Base-by-base conservation (phyloP, 2,113 vertebrate genomes). In the Galbula dea region DNA sequence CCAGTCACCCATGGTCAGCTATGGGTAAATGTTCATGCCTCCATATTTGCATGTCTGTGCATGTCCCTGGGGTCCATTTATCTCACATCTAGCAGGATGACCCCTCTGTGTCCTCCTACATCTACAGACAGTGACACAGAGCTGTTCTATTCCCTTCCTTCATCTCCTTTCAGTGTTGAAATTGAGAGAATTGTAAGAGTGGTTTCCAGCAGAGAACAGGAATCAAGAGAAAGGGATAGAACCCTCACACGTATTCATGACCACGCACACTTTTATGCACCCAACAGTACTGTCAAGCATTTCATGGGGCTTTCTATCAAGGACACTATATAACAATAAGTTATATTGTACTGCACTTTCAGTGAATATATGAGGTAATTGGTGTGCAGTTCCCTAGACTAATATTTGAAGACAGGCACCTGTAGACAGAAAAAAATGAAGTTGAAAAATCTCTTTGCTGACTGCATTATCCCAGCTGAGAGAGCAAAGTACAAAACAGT, bases 291-390 rank as follows among this genome's bases (percentile, higher is more conserved):
- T 86, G 91, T 95, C 89, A 94, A 90, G 84, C 88, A 97, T 94
- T 94, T 91, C 88, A 91, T 84, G 90, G 76, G 59, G 86, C 83
- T 93, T 91, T 94, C 90, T 90, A 80, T 95, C 91, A 93, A 92
- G 91, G 87, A 85, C 87, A 89, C 89, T 94, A 52, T 91, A 92
- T 94, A 96, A 96, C 95, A 95, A 92, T 96, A 94, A 87, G 67
- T 92, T 91, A 95, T 83, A 96, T 94, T 95, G 95, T 94, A 89
- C 87, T 95, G 95, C 84, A 80, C 95, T 95, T 94, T 82, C 93
- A 91, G 94, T 94, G 94, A 96, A 94, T 96, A 91, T 94, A 93
- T 94, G 87, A 94, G 93, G 94, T 96, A 96, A 95, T 94, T 94
- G 95, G 91, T 89, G 91, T 96, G 95, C 91, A 96, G 94, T 96